phyloP scores from a whole-genome alignment of 2,888 invertebrate genomes.

The Erebia ligea region DNA sequence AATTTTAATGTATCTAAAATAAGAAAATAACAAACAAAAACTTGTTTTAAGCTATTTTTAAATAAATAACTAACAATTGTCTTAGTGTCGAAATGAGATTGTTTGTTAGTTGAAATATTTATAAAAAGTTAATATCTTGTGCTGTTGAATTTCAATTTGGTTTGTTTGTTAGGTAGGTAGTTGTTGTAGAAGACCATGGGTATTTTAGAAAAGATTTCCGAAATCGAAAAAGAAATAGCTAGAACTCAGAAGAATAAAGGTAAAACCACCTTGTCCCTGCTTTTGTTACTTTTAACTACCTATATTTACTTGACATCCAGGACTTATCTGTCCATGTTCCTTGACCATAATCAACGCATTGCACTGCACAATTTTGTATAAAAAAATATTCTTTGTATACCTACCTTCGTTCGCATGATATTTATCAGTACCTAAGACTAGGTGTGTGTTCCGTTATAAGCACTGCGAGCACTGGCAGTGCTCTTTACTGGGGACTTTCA shows the following conservation, averaged over 20 bases:
- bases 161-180: slow-evolving; percentile 30
- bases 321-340: too few relatives aligned
- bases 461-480: too few relatives aligned
- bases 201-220: slow-evolving; percentile 98
- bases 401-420: too few relatives aligned
- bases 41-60: neutral
- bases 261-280: slow-evolving; percentile 55
- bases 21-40: neutral
- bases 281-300: neutral
- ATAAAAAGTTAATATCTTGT: slow-evolving; percentile 9
- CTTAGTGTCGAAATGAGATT: slow-evolving; percentile 36
- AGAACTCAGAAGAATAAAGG: slow-evolving; percentile 99
- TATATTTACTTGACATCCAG: too few relatives aligned
- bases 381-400: too few relatives aligned
- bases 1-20: neutral
- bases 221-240: slow-evolving; percentile 99
- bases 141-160: slow-evolving; percentile 30
- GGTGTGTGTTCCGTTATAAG: too few relatives aligned
- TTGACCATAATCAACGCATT: too few relatives aligned
- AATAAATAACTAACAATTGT: slow-evolving; percentile 1
- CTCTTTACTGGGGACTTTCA: too few relatives aligned
- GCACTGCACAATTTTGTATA: too few relatives aligned
- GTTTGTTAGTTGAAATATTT: slow-evolving; percentile 25
- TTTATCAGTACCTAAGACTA: too few relatives aligned
- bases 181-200: slow-evolving; percentile 88